These are phyloP conservation scores for Cyclargus thomasi DNA, from an alignment of 1,140 invertebrate genomes.

Conservation along the genomic window DNA sequence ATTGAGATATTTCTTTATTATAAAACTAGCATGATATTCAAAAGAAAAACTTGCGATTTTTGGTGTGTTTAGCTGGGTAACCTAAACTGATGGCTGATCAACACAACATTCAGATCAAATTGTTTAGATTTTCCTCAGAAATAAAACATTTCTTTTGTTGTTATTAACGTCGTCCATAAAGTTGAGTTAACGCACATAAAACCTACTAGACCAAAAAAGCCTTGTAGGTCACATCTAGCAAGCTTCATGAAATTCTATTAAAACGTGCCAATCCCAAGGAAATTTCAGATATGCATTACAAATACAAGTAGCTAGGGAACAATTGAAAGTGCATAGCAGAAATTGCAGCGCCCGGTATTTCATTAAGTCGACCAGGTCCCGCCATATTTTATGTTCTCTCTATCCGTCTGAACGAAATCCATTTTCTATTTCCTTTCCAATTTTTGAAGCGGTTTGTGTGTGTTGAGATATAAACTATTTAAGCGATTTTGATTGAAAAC, in stretches of 20 bases:
- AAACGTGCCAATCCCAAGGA: not conserved
- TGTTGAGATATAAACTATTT: not conserved
- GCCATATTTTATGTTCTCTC: constrained; percentile 6
- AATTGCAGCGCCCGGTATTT: constrained; percentile 6
- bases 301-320: not conserved
- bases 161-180: too few relatives aligned
- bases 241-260: not conserved
- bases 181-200: too few relatives aligned
- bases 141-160: too few relatives aligned
- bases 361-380: not conserved
- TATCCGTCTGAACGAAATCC: not conserved
- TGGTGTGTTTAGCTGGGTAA: too few relatives aligned
- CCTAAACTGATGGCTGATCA: too few relatives aligned
- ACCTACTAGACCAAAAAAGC: too few relatives aligned
- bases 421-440: not conserved
- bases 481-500: not conserved
- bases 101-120: too few relatives aligned
- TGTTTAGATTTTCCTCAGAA: too few relatives aligned
- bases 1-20: too few relatives aligned
- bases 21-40: too few relatives aligned
- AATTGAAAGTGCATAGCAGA: constrained; percentile 7
- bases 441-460: not conserved
- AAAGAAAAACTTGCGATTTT: too few relatives aligned
- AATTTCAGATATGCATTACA: not conserved
- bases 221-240: not conserved